A percentile compares a stretch with the other conserved stretches of the same genome.
phyloP scores from a whole-genome alignment of 2,888 invertebrate species.

The Pseudoips prasinana region DNA sequence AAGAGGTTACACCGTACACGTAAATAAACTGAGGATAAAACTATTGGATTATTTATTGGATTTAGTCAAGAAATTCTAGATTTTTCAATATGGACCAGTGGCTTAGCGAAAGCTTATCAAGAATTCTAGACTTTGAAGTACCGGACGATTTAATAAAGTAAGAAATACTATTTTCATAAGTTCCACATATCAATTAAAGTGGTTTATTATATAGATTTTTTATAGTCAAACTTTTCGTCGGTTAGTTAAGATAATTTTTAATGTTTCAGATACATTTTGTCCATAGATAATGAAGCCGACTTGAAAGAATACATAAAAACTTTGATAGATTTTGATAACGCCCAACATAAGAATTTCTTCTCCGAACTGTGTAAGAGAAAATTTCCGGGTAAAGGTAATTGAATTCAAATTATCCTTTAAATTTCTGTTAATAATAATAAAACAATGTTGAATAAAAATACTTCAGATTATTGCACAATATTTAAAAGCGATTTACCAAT shows the following conservation, averaged over 20 bases:
- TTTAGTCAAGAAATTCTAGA: no score
- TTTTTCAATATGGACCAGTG: conserved; percentile 83
- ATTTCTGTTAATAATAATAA: no score
- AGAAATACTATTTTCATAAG: conserved; percentile 32
- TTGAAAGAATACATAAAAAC: conserved; percentile 90
- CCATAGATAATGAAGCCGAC: conserved; percentile 87
- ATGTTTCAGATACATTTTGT: conserved; percentile 85
- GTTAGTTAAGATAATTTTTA: no score
- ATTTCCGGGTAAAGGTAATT: conserved; percentile 66
- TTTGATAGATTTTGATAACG: conserved; percentile 85
- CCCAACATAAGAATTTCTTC: conserved; percentile 86
- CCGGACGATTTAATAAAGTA: conserved; percentile 87
- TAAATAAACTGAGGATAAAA: no score
- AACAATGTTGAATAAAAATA: no score
- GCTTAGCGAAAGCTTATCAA: conserved; percentile 84
- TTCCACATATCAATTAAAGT: no score
- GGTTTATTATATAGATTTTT: no score
- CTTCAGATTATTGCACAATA: conserved; percentile 22
- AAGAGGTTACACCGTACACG: no score
- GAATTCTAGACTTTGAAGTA: conserved; percentile 85
- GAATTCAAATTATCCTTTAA: no score
- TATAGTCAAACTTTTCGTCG: no score
- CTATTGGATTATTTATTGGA: no score
- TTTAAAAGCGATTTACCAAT: no score
- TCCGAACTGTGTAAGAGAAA: conserved; percentile 80